Evolutionary conservation across 2,888 invertebrate species (phyloP), one percentile per base, ranked within the genome.

Genomic region (Drosophila tanythrix): DNA sequence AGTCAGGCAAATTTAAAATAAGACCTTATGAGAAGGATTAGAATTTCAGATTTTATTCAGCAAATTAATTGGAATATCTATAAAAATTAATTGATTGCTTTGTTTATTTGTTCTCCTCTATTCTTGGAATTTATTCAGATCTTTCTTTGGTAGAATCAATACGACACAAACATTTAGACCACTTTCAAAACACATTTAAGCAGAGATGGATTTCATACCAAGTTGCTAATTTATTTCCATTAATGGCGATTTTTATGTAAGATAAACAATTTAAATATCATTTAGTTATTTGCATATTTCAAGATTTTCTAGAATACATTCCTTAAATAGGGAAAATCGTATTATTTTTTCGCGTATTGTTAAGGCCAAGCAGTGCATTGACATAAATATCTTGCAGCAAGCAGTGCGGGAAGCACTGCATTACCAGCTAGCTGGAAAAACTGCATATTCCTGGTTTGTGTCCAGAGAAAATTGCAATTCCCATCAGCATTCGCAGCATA

Each of bases 381-480:
- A 10, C 7, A 35, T 11, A 35, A 31, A 15, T 5, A 40, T 18
- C 1, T 33, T 31, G 8, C 3, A n/a, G 55, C 65, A 89, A 82
- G 85, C 85, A 88, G 82, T 84, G 21, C 38, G 0, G 0, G 0
- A 0, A 35, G 43, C 55, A 81, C 81, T 81, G 89, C 83, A 27
- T 61, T 75, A 57, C 70, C 67, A 59, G 50, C 59, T 38, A n/a
- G 29, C 43, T 64, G 53, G 56, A 40, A 53, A 25, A 73, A 64
- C 27, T 67, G 65, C 61, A 55, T 63, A 18, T 58, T 56, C 57
- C 55, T 36, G 90, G 84, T 84, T 88, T 75, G 88, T 76, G 84
- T 82, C 89, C 66, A 56, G 70, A 71, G 57, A 68, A 75, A 59
- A 68, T 70, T 58, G 68, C 79, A 79, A n/a, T 51, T 74, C 70